Percentiles rank a stretch among this genome's conserved stretches.
Conservation (phyloP, 2,113 vertebrate species). For the Malurus elegans region DNA sequence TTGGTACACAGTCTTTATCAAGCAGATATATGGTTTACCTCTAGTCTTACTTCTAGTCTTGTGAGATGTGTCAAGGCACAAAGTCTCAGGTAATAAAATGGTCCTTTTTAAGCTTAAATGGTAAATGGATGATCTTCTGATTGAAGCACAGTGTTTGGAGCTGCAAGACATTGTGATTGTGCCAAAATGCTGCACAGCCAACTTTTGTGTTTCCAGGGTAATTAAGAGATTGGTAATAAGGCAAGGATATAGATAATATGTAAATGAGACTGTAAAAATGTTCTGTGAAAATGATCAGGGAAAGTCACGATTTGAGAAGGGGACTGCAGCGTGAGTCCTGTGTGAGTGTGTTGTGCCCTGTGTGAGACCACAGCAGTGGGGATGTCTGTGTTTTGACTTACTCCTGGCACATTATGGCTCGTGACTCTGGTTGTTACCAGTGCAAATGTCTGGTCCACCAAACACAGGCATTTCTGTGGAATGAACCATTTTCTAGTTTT, state of each 20-base stretch:
- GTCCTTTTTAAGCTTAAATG: neutral
- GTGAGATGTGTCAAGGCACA: neutral
- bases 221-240: neutral
- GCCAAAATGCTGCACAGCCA: neutral
- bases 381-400: neutral
- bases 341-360: neutral
- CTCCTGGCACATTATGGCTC: fast-evolving
- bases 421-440: neutral
- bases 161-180: neutral
- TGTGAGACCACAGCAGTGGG: neutral
- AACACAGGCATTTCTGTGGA: neutral
- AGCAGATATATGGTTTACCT: neutral
- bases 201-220: neutral
- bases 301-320: neutral
- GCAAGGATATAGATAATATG: neutral
- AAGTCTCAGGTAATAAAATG: neutral
- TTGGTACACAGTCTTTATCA: neutral
- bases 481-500: neutral
- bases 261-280: neutral
- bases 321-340: neutral
- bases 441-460: neutral
- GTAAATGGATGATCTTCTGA: neutral
- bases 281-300: neutral
- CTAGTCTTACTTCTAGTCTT: neutral
- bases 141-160: neutral